A percentile compares a stretch with the other conserved stretches of the same genome.
Conservation (phyloP, 1,140 invertebrate genomes). For the Trypoxylus dichotomus region DNA sequence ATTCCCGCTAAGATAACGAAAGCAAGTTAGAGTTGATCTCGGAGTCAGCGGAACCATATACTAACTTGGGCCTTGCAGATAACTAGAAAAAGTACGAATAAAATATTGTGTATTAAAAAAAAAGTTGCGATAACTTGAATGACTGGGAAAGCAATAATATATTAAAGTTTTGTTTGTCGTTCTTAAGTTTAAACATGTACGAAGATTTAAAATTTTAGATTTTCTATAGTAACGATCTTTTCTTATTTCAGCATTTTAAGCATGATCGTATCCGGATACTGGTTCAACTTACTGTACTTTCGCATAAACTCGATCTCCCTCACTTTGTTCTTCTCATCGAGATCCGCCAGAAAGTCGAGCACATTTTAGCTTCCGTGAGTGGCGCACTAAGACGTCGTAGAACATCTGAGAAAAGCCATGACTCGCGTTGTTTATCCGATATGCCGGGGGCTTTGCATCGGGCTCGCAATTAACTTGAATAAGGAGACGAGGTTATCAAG, state of each 20-base stretch:
- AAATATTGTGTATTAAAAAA: too few species aligned
- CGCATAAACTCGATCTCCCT: conserved; percentile 25
- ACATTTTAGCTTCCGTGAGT: conserved; percentile 31
- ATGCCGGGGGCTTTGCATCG: conserved; percentile 32
- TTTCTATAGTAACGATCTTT: too few species aligned
- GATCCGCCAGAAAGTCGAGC: not conserved
- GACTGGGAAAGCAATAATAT: too few species aligned
- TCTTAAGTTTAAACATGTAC: too few species aligned
- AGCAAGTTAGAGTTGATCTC: conserved; percentile 28
- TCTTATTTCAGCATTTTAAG: too few species aligned
- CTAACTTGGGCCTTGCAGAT: not conserved
- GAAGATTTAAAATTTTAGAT: too few species aligned
- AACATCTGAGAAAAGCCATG: not conserved
- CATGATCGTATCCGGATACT: too few species aligned
- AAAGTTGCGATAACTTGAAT: too few species aligned
- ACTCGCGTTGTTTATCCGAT: conserved; percentile 31
- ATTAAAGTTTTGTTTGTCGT: too few species aligned
- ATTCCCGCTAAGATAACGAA: conserved; percentile 44
- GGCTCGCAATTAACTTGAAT: conserved; percentile 33
- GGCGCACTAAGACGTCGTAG: not conserved
- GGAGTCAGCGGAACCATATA: not conserved
- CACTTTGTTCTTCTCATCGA: conserved; percentile 36
- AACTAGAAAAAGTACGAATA: not conserved
- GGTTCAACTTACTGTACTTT: too few species aligned
- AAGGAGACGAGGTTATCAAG: conserved; percentile 32